phyloP scores from a whole-genome alignment of 2,113 vertebrate species.

The Paramisgurnus dabryanus region DNA sequence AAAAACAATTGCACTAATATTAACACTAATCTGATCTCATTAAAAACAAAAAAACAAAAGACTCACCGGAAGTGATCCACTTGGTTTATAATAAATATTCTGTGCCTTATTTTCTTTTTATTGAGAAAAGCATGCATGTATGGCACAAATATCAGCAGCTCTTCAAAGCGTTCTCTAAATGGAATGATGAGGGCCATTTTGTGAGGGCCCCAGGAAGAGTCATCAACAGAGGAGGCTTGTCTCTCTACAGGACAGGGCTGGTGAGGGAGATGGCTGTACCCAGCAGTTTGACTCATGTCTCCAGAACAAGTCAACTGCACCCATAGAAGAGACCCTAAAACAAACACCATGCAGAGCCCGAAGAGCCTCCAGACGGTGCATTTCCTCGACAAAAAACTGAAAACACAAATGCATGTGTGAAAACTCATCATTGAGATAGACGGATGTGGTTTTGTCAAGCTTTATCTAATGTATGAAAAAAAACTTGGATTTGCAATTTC shows the following conservation, averaged over 20 bases:
- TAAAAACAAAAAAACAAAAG: not conserved
- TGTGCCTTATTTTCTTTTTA: slow-evolving; percentile 89
- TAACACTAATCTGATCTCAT: not conserved
- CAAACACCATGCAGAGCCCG: slow-evolving; percentile 80
- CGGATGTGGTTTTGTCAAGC: not conserved
- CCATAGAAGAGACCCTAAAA: slow-evolving; percentile 88
- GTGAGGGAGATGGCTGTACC: slow-evolving; percentile 51
- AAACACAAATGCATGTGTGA: slow-evolving; percentile 51
- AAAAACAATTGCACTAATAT: too few relatives aligned
- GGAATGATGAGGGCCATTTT: slow-evolving; percentile 89
- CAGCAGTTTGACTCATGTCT: slow-evolving; percentile 63
- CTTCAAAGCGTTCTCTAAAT: slow-evolving; percentile 95
- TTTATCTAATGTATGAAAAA: not conserved
- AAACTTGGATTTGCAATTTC: too few relatives aligned
- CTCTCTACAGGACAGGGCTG: slow-evolving; percentile 72
- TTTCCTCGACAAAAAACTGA: slow-evolving; percentile 67
- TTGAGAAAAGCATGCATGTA: slow-evolving; percentile 91
- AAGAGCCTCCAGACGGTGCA: slow-evolving; percentile 78
- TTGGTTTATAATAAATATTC: slow-evolving; percentile 92
- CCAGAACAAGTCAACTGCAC: slow-evolving; percentile 91
- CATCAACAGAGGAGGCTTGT: slow-evolving; percentile 66
- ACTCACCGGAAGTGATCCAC: slow-evolving; percentile 91
- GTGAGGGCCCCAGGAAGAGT: slow-evolving; percentile 87
- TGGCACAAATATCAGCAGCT: slow-evolving; percentile 91
- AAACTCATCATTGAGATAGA: not conserved